Base-by-base conservation (phyloP, 2,888 invertebrate genomes). In the Toxonevra muliebris region DNA sequence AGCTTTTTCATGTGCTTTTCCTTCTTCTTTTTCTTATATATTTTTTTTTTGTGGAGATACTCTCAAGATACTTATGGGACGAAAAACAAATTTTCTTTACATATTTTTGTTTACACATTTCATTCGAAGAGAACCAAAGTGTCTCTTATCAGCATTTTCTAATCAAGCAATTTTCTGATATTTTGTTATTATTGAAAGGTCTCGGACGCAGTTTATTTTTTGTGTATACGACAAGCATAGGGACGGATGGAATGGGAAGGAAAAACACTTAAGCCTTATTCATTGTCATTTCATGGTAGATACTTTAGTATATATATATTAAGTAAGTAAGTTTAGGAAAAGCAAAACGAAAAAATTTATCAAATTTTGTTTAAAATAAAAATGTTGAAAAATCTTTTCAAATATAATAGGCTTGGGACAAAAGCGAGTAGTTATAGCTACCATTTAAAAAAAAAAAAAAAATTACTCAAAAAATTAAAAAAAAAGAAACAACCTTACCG, bases 71-170 rank as follows among this genome's bases (percentile, higher is more conserved):
- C 30, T 30, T 30, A 4, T 4, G 30, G 30, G 30, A 30, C 30
- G 30, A 30, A 30, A 30, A 30, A 2, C n/a, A n/a, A 30, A 30
- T 4, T 30, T 30, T 30, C 30, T 2, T 7, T 30, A 7, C 3
- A 30, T 7, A 30, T 2, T 30, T 30, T 30, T 30, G 30, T 7
- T 30, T 30, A 7, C 30, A 30, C 30, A 30, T 30, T 30, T 30
- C 30, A 30, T 30, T 30, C 30, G 30, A 30, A 30, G 30, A 30
- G 30, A 30, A 7, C 30, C 30, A 30, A 30, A 30, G 30, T 30
- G 30, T 30, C 69, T 60, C 68, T 68, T 69, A 68, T 70, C 66
- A 63, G 43, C 66, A 60, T 62, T 68, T 70, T 66, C 68, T 63
- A 63, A 70, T 70, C 68, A 63, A 58, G 60, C 30, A 66, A 55